phyloP scores from a whole-genome alignment of 1,140 invertebrate genomes.

The Heliothis subflexa region DNA sequence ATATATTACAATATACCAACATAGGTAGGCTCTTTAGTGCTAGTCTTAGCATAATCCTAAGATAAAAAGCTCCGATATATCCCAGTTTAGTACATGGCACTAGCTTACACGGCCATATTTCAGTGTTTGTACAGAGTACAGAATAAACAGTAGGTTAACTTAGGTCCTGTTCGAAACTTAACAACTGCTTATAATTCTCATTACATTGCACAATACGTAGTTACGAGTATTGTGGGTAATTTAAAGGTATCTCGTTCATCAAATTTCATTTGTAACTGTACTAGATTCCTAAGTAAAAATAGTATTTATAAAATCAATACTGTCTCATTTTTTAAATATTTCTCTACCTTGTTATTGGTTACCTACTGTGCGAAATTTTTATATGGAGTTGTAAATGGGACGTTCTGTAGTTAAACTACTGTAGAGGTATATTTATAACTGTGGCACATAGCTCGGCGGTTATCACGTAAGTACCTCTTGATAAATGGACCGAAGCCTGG shows the following conservation, averaged over 20 bases:
- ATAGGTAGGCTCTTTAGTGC: not conserved
- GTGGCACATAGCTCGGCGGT: not conserved
- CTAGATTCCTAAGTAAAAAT: too few species aligned
- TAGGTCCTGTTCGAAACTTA: not conserved
- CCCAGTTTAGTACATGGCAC: not conserved
- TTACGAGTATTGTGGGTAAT: too few species aligned
- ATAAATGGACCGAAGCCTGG: constrained; percentile 21
- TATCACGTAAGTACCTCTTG: constrained; percentile 33
- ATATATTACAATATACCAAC: too few species aligned
- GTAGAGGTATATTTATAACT: not conserved
- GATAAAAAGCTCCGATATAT: constrained; percentile 27
- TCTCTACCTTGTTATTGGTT: too few species aligned
- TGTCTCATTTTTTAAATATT: too few species aligned
- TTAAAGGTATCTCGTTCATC: too few species aligned
- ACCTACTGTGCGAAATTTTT: too few species aligned
- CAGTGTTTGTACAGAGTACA: not conserved
- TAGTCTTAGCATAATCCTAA: not conserved
- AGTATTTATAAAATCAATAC: too few species aligned
- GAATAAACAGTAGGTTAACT: constrained; percentile 19
- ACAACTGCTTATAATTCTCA: too few species aligned
- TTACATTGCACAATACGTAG: too few species aligned
- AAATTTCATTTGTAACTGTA: too few species aligned
- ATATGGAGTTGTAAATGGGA: too few species aligned
- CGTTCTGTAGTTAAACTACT: not conserved
- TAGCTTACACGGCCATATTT: constrained; percentile 20